These are phyloP conservation scores for Microdon myrmicae DNA, from an alignment of 2,888 invertebrate species.

Conservation along the genomic window DNA sequence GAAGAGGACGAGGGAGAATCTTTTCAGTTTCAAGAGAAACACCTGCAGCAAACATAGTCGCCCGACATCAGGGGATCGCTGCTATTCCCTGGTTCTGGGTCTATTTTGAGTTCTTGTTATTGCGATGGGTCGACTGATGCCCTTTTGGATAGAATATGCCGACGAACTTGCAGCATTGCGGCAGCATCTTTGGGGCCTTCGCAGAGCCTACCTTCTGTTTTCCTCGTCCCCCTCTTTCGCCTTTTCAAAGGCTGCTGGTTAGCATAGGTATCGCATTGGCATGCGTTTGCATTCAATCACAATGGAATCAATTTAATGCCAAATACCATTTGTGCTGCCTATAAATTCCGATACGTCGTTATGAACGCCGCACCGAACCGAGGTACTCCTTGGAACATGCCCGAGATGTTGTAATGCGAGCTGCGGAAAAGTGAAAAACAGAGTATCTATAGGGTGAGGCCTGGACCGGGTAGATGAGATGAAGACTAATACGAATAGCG, in stretches of 20 bases:
- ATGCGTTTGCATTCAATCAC: constrained; percentile 51
- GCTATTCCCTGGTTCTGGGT: constrained; percentile 21
- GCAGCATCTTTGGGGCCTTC: not conserved
- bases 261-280: constrained; percentile 21
- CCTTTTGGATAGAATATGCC: constrained; percentile 16
- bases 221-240: too few species aligned
- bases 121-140: constrained; percentile 1
- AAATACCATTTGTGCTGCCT: constrained; percentile 43
- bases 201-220: constrained; percentile 10
- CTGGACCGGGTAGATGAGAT: not conserved
- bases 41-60: constrained; percentile 29
- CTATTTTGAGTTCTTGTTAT: constrained; percentile 39
- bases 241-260: constrained; percentile 7
- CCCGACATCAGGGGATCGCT: constrained; percentile 13
- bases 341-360: constrained; percentile 48
- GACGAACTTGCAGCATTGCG: constrained; percentile 4
- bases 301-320: constrained; percentile 52
- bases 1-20: constrained; percentile 6
- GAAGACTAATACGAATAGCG: not conserved
- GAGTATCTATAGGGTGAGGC: constrained; percentile 4
- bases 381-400: constrained; percentile 13
- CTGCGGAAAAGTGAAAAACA: constrained; percentile 1
- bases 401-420: constrained; percentile 45
- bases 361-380: constrained; percentile 14
- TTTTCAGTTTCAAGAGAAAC: constrained; percentile 26